Evolutionary conservation across 2,113 vertebrate species (phyloP).

Genomic region (Oreochromis tanganicae): DNA sequence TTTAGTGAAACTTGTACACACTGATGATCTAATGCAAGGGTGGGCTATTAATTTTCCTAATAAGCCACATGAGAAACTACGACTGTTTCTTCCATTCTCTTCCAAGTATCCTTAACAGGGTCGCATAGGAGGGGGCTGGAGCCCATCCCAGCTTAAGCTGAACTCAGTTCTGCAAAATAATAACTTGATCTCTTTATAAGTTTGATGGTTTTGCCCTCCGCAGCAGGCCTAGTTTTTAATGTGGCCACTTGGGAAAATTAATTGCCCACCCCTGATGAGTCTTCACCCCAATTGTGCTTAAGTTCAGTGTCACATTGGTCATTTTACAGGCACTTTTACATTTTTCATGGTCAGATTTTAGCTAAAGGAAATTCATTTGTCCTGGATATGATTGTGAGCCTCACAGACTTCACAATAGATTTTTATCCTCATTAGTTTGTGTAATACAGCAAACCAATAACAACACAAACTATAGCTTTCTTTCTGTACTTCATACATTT

Average conservation of each 20-base stretch:
- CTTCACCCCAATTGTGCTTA: neutral
- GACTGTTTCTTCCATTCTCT: neutral
- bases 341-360: neutral
- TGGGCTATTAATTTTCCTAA: neutral
- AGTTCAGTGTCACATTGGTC: neutral
- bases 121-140: fast-evolving
- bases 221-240: neutral
- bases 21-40: neutral
- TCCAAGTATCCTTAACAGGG: neutral
- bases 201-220: neutral
- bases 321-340: neutral
- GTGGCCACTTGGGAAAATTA: neutral
- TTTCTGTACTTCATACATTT: neutral
- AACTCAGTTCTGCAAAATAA: neutral
- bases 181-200: neutral
- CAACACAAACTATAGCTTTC: neutral
- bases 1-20: neutral
- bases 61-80: neutral
- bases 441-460: neutral
- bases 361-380: neutral
- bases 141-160: neutral
- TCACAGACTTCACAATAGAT: neutral
- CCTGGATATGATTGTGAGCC: neutral
- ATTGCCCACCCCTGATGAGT: neutral
- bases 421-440: neutral